Percentiles rank a stretch among this genome's conserved stretches.
phyloP scores from a whole-genome alignment of 1,140 invertebrate species.

The Mercenaria mercenaria region DNA sequence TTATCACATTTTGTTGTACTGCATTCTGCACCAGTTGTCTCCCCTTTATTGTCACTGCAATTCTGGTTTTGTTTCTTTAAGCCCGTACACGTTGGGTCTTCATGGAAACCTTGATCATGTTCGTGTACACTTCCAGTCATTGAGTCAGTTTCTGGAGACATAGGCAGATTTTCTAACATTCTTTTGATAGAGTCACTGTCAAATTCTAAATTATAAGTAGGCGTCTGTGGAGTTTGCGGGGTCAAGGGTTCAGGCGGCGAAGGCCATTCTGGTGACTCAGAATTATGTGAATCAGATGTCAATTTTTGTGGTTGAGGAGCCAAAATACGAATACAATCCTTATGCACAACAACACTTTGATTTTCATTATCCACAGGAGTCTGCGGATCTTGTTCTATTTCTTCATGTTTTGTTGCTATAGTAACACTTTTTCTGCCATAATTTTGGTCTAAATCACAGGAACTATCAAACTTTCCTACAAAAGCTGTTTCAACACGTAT shows the following conservation, averaged over 20 bases:
- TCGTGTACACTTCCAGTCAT: conserved; percentile 74
- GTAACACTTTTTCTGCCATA: conserved; percentile 66
- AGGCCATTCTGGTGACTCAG: conserved; percentile 84
- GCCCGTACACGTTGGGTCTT: conserved; percentile 59
- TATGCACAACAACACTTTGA: conserved; percentile 56
- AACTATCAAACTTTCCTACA: conserved; percentile 67
- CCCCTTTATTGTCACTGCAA: neutral
- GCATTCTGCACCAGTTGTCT: conserved; percentile 51
- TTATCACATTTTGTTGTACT: neutral
- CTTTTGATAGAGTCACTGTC: conserved; percentile 96
- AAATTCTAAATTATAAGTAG: conserved; percentile 81
- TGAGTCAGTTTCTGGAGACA: conserved; percentile 75
- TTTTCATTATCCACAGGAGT: conserved; percentile 55
- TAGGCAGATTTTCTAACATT: conserved; percentile 96
- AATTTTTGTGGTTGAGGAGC: conserved; percentile 70
- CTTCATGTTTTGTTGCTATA: conserved; percentile 47
- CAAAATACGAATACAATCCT: conserved; percentile 68
- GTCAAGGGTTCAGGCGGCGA: conserved; percentile 84
- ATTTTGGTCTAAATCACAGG: conserved; percentile 16
- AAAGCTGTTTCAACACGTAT: conserved; percentile 77
- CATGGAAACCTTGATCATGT: conserved; percentile 78
- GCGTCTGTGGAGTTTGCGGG: conserved; percentile 79
- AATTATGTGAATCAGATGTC: conserved; percentile 71
- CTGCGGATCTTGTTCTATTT: neutral
- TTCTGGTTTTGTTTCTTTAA: neutral